Base-by-base conservation (phyloP, 2,797 vertebrate genomes). In the Poecilia gillii region DNA sequence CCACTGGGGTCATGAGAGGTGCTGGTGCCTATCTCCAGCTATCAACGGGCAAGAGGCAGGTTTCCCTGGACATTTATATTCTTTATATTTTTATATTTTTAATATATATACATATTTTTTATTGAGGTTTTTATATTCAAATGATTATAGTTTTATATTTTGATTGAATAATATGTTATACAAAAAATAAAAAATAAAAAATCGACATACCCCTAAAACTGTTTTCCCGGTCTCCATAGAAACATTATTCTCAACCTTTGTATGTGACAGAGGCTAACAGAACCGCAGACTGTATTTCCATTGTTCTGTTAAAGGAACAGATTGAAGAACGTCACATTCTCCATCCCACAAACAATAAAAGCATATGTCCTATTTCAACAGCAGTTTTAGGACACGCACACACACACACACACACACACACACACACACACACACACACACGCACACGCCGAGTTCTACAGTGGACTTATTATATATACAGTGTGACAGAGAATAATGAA, bases 401-500 rank as follows among this genome's bases (percentile, higher is more conserved):
- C 31, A 2, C 31, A 33, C 31, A 2, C 31, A 2, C 31, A 33
- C 31, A 64, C 23, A 23, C 49, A 23, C 49, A 23, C 18, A 23
- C 18, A 1, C 46, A 49, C 46, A 47, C 46, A 1, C 46, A 2
- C 46, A 47, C 16, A 18, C 47, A 20, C 46, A 0, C 49, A 8
- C 49, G 8, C 49, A 23, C 31, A 36, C 6, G 2, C 31, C 8
- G 31, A 66, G 16, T 39, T 20, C 31, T 36, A 23, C 62, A 66
- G 33, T 20, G 31, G 33, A 66, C 33, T 66, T 66, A 66, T 66
- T 66, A 66, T 86, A 87, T 84, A 84, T 86, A 88, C 88, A 84
- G 88, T 81, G 88, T 90, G 90, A 91, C 89, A 90, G 89, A 90
- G 89, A 89, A 85, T 91, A 91, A 91, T 91, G 89, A 89, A 90